Conservation (phyloP, 2,888 invertebrate species). For the Phragmatobia fuliginosa region DNA sequence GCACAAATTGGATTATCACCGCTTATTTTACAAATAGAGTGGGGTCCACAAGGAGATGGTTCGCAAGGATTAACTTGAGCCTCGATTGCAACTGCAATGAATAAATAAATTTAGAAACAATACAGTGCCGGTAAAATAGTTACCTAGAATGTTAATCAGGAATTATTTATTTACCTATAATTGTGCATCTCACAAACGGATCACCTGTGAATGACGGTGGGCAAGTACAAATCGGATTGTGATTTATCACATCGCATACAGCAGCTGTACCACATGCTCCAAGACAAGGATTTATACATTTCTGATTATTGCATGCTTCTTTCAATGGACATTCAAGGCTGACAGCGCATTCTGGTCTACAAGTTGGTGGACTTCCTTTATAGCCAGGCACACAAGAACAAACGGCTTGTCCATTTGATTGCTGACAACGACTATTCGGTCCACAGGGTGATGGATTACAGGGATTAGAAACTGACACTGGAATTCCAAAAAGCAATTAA, state of each 20-base stretch:
- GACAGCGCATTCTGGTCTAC: constrained; percentile 92
- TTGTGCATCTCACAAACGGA: constrained; percentile 90
- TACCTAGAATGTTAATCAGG: neutral
- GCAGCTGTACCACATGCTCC: constrained; percentile 92
- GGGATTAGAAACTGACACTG: constrained; percentile 83
- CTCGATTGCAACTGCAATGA: constrained; percentile 61
- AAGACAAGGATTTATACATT: constrained; percentile 92
- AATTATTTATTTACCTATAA: constrained; percentile 68
- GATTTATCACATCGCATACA: constrained; percentile 91
- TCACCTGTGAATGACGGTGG: constrained; percentile 91
- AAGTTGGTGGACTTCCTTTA: constrained; percentile 91
- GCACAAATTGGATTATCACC: constrained; percentile 91
- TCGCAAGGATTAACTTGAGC: constrained; percentile 86
- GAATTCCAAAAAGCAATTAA: constrained; percentile 32
- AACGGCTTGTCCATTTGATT: constrained; percentile 89
- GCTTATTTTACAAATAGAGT: constrained; percentile 89
- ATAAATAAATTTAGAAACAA: constrained; percentile 6
- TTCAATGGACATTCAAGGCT: constrained; percentile 91
- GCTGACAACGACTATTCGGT: constrained; percentile 91
- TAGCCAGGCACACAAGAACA: constrained; percentile 92
- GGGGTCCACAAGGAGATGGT: constrained; percentile 93
- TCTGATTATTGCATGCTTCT: constrained; percentile 90
- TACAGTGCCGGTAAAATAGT: neutral
- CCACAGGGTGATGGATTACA: constrained; percentile 94
- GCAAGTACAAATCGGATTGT: constrained; percentile 92